Evolutionary conservation across 2,888 invertebrate species (phyloP), one percentile per base, ranked within the genome.

Genomic region (Dicycla oo): DNA sequence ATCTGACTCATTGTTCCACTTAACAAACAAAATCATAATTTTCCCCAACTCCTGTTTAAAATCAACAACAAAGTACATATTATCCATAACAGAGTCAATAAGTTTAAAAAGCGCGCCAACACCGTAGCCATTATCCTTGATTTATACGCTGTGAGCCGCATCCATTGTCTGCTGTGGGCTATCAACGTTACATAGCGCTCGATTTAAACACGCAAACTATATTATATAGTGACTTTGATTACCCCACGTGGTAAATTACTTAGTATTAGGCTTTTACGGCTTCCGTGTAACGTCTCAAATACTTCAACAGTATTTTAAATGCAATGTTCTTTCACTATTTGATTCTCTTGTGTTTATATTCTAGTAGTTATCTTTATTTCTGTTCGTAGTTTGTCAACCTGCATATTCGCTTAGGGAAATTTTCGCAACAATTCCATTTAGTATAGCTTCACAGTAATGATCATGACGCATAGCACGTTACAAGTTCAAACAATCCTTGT

Each of bases 121-220:
- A 88, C 84, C 86, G 87, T 83, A 75, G 86, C 91, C 89, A 91
- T 92, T 92, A 92, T 75, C 67, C 75, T 84, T 92, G 92, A 93
- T 94, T 93, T 93, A 94, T 92, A 86, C 84, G 86, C 86, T 74
- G 78, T 86, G 87, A 82, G 83, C 85, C 77, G 75, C 83, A 85
- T 91, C 91, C 93, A 94, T 94, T 93, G 94, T 91, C 88, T 90
- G 89, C 81, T 88, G 83, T 83, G 86, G 84, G 84, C 88, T 88
- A 87, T 86, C 84, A 87, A 86, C 85, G 82, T 87, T 81, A 86
- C 87, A 86, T 83, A 83, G 86, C 65, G 69, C 81, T 82, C 70
- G 75, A 86, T 83, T 81, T 82, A 86, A 84, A 88, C 80, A 83
- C 73, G 91, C 90, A 90, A 91, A 89, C 91, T 92, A 91, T 86